A percentile compares a stretch with the other conserved stretches of the same genome.
phyloP scores from a whole-genome alignment of 1,140 invertebrate genomes.

The Drosophila mojavensis region DNA sequence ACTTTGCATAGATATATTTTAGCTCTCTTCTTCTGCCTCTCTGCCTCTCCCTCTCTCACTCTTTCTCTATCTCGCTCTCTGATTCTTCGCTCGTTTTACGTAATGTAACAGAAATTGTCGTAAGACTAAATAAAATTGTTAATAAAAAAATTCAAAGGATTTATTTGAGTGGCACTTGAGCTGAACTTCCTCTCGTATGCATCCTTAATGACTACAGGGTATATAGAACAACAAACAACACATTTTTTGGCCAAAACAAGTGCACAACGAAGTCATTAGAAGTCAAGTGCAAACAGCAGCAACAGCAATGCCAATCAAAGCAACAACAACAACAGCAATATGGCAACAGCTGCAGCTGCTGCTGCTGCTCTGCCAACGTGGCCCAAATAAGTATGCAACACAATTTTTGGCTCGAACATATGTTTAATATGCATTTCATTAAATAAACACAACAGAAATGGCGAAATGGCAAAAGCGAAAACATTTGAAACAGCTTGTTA shows the following conservation, averaged over 20 bases:
- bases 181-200: too few species aligned
- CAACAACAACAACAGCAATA: background rate
- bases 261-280: slow-evolving; percentile 62
- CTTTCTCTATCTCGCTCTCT: too few species aligned
- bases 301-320: slow-evolving; percentile 13
- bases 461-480: slow-evolving; percentile 27
- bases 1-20: too few species aligned
- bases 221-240: slow-evolving; percentile 11
- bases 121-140: too few species aligned
- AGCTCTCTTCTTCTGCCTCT: too few species aligned
- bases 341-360: background rate
- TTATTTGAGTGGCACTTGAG: too few species aligned
- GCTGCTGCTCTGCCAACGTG: background rate
- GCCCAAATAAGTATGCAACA: slow-evolving; percentile 40
- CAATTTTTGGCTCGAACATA: slow-evolving; percentile 54
- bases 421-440: slow-evolving; percentile 75
- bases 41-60: too few species aligned
- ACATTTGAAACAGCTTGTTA: slow-evolving; percentile 38
- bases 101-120: too few species aligned
- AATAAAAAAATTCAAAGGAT: too few species aligned
- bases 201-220: slow-evolving; percentile 7
- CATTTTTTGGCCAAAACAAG: slow-evolving; percentile 29
- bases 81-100: too few species aligned
- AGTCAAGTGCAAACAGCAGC: slow-evolving; percentile 54
- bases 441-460: slow-evolving; percentile 67